Conservation (phyloP, 2,113 vertebrate species). For the Scomber japonicus region DNA sequence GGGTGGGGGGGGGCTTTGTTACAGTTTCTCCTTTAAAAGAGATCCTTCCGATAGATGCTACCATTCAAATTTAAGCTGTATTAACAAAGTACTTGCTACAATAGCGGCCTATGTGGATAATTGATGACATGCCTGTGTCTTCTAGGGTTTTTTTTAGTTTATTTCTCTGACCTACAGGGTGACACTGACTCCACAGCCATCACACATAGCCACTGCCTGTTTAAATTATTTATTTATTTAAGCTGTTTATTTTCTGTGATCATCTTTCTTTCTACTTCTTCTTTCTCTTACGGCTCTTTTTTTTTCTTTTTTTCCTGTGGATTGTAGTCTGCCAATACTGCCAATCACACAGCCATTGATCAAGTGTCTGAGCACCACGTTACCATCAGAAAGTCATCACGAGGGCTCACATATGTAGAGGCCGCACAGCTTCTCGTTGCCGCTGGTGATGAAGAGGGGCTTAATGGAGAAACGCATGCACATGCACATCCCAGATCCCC, state of each 20-base stretch:
- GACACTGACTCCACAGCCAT: not conserved
- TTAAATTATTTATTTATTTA: not conserved
- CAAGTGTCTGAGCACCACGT: conserved; percentile 12
- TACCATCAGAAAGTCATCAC: conserved; percentile 18
- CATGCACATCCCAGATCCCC: conserved; percentile 22
- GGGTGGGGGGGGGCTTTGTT: conserved; percentile 20
- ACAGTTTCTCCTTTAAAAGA: conserved; percentile 14
- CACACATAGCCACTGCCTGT: not conserved
- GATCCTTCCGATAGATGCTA: too few relatives aligned
- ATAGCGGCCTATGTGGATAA: not conserved
- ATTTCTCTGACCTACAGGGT: not conserved
- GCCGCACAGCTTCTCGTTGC: conserved; percentile 5
- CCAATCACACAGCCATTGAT: conserved; percentile 44
- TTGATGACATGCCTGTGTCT: not conserved
- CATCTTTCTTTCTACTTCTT: not conserved
- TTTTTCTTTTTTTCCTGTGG: not conserved
- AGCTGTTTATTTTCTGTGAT: not conserved
- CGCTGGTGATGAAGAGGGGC: not conserved
- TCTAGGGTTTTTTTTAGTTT: not conserved
- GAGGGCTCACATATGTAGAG: conserved; percentile 3
- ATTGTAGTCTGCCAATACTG: conserved; percentile 34
- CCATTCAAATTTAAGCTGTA: not conserved
- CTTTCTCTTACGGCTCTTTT: conserved; percentile 26
- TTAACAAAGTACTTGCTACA: not conserved
- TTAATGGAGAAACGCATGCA: conserved; percentile 27